Percentiles rank a stretch among this genome's conserved stretches.
Conservation (phyloP, 1,140 invertebrate species). For the Drosophila carrolli region DNA sequence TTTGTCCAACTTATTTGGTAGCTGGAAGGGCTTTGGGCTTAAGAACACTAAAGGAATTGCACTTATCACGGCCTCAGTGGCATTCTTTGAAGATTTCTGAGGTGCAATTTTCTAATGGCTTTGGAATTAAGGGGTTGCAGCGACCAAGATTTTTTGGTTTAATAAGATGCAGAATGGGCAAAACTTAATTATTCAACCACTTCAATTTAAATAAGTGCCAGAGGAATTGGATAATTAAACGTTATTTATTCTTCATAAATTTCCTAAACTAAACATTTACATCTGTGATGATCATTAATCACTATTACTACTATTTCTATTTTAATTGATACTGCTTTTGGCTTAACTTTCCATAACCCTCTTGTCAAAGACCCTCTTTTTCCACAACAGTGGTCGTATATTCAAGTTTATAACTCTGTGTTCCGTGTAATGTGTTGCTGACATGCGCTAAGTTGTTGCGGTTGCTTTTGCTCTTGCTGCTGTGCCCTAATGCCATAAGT, state of each 20-base stretch:
- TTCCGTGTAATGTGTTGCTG: conserved; percentile 70
- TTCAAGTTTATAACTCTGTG: conserved; percentile 27
- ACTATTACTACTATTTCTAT: no score
- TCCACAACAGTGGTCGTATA: conserved; percentile 16
- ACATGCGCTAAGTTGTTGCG: conserved; percentile 62
- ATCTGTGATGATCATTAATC: neutral
- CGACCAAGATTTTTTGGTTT: no score
- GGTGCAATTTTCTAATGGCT: conserved; percentile 25
- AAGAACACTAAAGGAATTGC: neutral
- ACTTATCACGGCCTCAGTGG: conserved; percentile 5
- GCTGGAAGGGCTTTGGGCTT: neutral
- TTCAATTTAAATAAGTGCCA: no score
- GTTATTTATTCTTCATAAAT: no score
- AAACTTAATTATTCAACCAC: no score
- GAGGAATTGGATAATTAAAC: no score
- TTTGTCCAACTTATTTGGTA: conserved; percentile 10
- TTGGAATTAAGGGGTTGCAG: neutral
- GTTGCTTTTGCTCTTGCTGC: conserved; percentile 35
- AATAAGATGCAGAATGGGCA: no score
- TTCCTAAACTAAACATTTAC: neutral
- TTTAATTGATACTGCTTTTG: no score
- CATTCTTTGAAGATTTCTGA: conserved; percentile 6
- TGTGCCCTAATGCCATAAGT: conserved; percentile 70
- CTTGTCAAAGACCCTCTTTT: neutral
- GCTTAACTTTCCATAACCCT: neutral